A percentile compares a stretch with the other conserved stretches of the same genome.
These are phyloP conservation scores for Pseudolycoriella hygida DNA, from an alignment of 2,888 invertebrate genomes.

Conservation along the genomic window DNA sequence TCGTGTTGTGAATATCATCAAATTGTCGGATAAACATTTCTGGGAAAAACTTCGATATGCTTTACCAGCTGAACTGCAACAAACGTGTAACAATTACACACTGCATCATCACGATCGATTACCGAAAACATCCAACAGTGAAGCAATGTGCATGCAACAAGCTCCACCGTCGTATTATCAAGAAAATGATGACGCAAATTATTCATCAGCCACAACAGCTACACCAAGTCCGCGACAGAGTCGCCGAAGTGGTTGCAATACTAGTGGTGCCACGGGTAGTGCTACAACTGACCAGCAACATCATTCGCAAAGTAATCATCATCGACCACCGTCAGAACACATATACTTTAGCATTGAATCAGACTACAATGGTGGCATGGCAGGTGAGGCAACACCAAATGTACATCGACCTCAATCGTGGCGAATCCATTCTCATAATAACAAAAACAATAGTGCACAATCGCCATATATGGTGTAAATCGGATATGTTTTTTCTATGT, in stretches of 20 bases:
- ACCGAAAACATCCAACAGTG: slow-evolving; percentile 27
- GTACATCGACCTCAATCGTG: slow-evolving; percentile 3
- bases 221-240: slow-evolving; percentile 38
- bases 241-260: slow-evolving; percentile 31
- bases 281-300: slow-evolving; percentile 31
- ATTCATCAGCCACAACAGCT: slow-evolving; percentile 46
- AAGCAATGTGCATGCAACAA: background rate
- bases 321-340: slow-evolving; percentile 69
- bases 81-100: slow-evolving; percentile 77
- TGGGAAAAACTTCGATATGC: slow-evolving; percentile 85
- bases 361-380: slow-evolving; percentile 38
- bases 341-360: slow-evolving; percentile 83
- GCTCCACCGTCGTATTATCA: slow-evolving; percentile 35
- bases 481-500: background rate
- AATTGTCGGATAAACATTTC: slow-evolving; percentile 80
- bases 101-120: slow-evolving; percentile 38
- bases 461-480: slow-evolving; percentile 5
- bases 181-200: slow-evolving; percentile 39
- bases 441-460: slow-evolving; percentile 6
- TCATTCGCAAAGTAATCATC: slow-evolving; percentile 32
- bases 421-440: slow-evolving; percentile 4
- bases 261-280: slow-evolving; percentile 21
- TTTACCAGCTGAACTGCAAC: slow-evolving; percentile 59
- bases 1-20: slow-evolving; percentile 51
- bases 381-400: background rate